Base-by-base conservation (phyloP, 2,797 vertebrate species). In the Tauraco hartlaubi region DNA sequence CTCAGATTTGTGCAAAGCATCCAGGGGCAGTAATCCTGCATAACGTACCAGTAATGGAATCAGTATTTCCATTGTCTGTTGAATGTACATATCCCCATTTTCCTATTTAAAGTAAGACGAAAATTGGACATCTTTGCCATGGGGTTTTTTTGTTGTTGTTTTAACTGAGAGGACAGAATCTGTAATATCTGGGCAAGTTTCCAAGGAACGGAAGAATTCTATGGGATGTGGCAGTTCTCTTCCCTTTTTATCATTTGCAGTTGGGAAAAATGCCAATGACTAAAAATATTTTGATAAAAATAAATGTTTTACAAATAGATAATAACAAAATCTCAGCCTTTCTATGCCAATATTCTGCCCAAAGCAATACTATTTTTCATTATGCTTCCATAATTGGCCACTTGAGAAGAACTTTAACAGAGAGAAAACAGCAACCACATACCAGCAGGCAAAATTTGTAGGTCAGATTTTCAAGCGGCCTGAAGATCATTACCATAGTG, bases 221-320 rank as follows among this genome's bases (percentile, higher is more conserved):
- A 67, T 33, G 67, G 52, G 82, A 84, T 54, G 0, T 80, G 77
- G 88, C 82, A 93, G 91, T 74, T 95, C 75, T 93, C 46, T 66
- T 96, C 59, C 66, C 59, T 69, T 95, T 63, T 94, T 93, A 83
- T 68, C 78, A 87, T 94, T 81, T 96, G 94, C 43, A 88, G 31
- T 76, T 80, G 88, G 96, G 85, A 97, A 87, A 1, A 1, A 88
- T 0, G 75, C 92, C 97, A 94, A 84, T 15, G 75, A 46, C 90
- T 97, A 98, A 97, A 97, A 96, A 97, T 97, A 97, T 68, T 94
- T 92, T 81, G 41, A 69, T 88, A 71, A 95, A 94, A 97, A 91
- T 96, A 97, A 95, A 94, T 62, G 31, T 74, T 93, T 77, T 76
- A 72, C 52, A 92, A 94, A 85, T 59, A 81, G 89, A 94, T 91